phyloP scores from a whole-genome alignment of 2,888 invertebrate species.

The Hirtodrosophila trivittata region DNA sequence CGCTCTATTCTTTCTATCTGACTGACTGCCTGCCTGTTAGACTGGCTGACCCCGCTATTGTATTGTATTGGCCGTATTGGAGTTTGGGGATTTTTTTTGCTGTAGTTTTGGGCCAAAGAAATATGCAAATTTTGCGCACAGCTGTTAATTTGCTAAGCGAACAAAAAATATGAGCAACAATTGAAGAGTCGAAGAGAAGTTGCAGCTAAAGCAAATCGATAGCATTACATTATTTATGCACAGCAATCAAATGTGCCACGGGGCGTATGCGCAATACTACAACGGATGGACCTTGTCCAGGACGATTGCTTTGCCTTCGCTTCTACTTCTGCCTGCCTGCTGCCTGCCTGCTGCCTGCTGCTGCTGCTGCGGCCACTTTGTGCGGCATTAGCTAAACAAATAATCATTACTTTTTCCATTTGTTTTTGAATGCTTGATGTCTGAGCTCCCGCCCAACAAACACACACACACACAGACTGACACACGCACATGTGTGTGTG shows the following conservation, averaged over 20 bases:
- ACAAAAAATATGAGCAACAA: slow-evolving; percentile 63
- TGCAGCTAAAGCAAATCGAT: slow-evolving; percentile 47
- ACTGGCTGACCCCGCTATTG: not conserved
- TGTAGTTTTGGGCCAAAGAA: slow-evolving; percentile 36
- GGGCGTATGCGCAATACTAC: slow-evolving; percentile 68
- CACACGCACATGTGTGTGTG: not conserved
- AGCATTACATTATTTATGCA: slow-evolving; percentile 66
- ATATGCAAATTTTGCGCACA: slow-evolving; percentile 73
- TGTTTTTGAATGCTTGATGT: slow-evolving; percentile 73
- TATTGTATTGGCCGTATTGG: too few species aligned
- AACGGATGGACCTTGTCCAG: slow-evolving; percentile 45
- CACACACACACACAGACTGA: not conserved
- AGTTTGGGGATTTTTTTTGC: too few species aligned
- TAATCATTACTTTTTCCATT: slow-evolving; percentile 80
- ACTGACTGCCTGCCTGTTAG: too few species aligned
- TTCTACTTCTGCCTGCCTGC: not conserved
- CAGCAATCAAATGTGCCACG: slow-evolving; percentile 75
- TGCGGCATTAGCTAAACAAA: slow-evolving; percentile 80
- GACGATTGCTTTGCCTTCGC: not conserved
- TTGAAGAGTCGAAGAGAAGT: slow-evolving; percentile 20
- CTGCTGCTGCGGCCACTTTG: slow-evolving; percentile 65
- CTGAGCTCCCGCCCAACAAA: slow-evolving; percentile 23
- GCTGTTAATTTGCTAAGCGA: slow-evolving; percentile 74
- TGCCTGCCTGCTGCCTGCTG: not conserved
- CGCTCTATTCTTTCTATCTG: not conserved